Conservation (phyloP, 2,113 vertebrate species). For the Struthidea cinerea region DNA sequence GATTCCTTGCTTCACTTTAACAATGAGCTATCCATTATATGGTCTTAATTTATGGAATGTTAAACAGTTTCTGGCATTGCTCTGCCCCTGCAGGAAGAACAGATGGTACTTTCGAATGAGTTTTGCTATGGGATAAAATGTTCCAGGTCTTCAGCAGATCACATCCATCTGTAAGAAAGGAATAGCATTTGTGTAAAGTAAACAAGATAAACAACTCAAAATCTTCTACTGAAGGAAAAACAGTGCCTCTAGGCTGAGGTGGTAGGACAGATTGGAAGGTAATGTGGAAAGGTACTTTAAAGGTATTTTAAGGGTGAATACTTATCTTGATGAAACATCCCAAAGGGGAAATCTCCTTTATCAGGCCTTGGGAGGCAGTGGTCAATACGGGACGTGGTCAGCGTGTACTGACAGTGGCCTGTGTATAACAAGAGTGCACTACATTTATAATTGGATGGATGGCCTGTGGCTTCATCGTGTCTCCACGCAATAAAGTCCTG, state of each 20-base stretch:
- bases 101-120: slow-evolving; percentile 59
- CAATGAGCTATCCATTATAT: slow-evolving; percentile 17
- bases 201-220: not conserved
- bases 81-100: slow-evolving; percentile 57
- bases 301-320: not conserved
- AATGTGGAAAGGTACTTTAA: not conserved
- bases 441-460: not conserved
- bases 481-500: not conserved
- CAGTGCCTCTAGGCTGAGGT: not conserved
- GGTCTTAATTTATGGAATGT: slow-evolving; percentile 57
- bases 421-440: not conserved
- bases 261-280: not conserved
- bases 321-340: not conserved
- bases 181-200: slow-evolving; percentile 16
- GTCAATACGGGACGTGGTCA: not conserved
- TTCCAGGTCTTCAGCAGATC: slow-evolving; percentile 51
- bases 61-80: slow-evolving; percentile 43
- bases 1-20: not conserved
- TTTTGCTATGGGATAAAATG: slow-evolving; percentile 48
- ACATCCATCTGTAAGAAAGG: slow-evolving; percentile 39
- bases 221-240: not conserved
- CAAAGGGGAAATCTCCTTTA: not conserved
- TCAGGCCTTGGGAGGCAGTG: not conserved
- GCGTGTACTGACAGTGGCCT: not conserved
- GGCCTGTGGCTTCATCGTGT: not conserved